Evolutionary conservation across 2,888 invertebrate species (phyloP), one percentile per base, ranked within the genome.

Genomic region (Emmelina monodactyla): DNA sequence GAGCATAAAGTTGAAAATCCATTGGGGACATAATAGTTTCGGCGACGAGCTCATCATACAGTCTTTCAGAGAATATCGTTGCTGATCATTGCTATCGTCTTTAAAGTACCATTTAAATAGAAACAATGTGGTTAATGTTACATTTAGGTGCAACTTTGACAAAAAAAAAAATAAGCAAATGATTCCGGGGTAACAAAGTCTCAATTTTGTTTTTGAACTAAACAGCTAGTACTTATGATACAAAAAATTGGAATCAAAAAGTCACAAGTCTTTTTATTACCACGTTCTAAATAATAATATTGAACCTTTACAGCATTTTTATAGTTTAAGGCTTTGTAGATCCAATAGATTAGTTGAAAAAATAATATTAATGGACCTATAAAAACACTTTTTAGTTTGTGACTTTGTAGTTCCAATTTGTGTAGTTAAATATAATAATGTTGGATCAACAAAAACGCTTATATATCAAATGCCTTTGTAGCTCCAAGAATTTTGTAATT

Each of bases 401-500:
- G 28, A 28, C 35, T 37, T 41, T 38, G 35, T 40, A 37, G 34
- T 37, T 36, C 25, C 37, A 38, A 41, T 36, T 35, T 29, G 31
- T 36, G 13, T 34, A 30, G 25, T 34, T 22, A 29, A 32, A 34
- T 31, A 32, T 32, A 32, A 38, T 28, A 38, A 32, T 36, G 14
- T 37, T 41, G 34, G 38, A 30, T 22, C 40, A 32, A 37, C 25
- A 37, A 37, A 16, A 16, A 32, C 33, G 28, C 32, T 33, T 22
- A 16, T 11, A 32, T 28, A 32, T 33, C 4, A 33, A 31, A 30
- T 35, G 35, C 7, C 7, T 28, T 28, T 28, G 28, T 28, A 4
- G 28, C 11, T 28, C 28, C 28, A 28, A 28, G n/a, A n/a, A 9
- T 28, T 11, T n/a, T 4, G 4, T 11, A 9, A 28, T n/a, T 28